phyloP scores from a whole-genome alignment of 92 coral and sea anemone genomes.

The Phenganax marumi region DNA sequence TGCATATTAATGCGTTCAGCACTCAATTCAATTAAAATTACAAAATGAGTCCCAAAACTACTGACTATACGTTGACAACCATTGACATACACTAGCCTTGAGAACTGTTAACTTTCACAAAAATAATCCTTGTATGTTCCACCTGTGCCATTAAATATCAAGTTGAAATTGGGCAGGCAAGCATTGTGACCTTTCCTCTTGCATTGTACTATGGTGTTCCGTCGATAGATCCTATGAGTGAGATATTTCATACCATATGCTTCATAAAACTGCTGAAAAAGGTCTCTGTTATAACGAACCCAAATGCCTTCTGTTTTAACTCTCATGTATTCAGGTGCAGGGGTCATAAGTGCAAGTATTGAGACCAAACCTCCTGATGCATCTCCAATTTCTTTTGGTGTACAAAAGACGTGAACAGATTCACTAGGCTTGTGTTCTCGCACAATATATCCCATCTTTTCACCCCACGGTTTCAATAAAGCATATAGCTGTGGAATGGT shows the following conservation, averaged over 20 bases:
- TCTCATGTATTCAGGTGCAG: conserved; percentile 35
- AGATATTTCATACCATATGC: conserved; percentile 41
- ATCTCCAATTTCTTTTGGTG: conserved; percentile 13
- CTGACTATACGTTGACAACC: no score
- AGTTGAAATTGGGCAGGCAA: conserved; percentile 54
- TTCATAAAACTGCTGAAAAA: no score
- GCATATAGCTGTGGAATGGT: background rate
- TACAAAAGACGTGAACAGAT: conserved; percentile 46
- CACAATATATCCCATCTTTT: background rate
- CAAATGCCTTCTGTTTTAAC: conserved; percentile 50
- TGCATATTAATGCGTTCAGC: no score
- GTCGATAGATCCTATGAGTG: conserved; percentile 42
- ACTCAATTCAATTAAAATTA: no score
- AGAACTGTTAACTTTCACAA: conserved; percentile 28
- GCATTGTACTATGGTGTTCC: conserved; percentile 19
- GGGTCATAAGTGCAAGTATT: background rate
- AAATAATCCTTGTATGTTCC: conserved; percentile 50
- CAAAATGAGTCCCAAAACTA: no score
- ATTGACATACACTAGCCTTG: no score
- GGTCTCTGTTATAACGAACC: conserved; percentile 35
- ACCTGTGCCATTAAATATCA: conserved; percentile 30
- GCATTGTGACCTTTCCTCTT: conserved; percentile 55
- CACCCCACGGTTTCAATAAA: background rate
- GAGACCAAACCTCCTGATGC: conserved; percentile 47
- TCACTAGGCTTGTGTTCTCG: background rate